Base-by-base conservation (phyloP, 2,888 invertebrate species). In the Entomobrya multifasciata region DNA sequence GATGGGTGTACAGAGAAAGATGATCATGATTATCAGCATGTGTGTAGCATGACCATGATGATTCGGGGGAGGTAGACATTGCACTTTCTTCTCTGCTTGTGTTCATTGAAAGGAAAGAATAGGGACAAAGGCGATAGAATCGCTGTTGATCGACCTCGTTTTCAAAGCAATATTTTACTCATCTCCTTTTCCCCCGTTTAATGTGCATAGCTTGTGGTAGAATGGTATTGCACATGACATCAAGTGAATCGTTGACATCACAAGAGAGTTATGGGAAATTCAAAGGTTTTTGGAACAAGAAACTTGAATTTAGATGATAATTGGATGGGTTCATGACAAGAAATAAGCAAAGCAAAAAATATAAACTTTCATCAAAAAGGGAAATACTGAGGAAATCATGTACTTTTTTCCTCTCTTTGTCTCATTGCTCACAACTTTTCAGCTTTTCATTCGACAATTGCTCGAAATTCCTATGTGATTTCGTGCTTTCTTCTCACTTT, bases 141-240 rank as follows among this genome's bases (percentile, higher is more conserved):
- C 86, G 80, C n/a, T n/a, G n/a, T 81, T 86, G 86, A 86, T 86
- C 86, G 86, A 86, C 86, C 86, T 86, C 85, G 79, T 79, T 86
- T 86, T 74, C 74, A 79, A 79, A 86, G 78, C 85, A 65, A 84
- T 79, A 70, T 85, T 85, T 85, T 80, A 65, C 60, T 80, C 72
- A 22, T 85, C 57, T 79, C 52, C 72, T 70, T 27, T 20, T 74
- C 57, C 55, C 44, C 10, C 27, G 11, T 25, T 27, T 27, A 4
- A 1, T 65, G 1, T 27, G 27, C 20, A 0, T 11, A 49, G 74
- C 49, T n/a, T 79, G 36, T 6, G 36, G 36, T 4, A 36, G 36
- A 8, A 36, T 6, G 36, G 8, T 36, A 72, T 67, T 52, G 65
- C 78, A 78, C 77, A 76, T 41, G 76, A 57, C n/a, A n/a, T n/a